phyloP scores from a whole-genome alignment of 2,113 vertebrate genomes.

The Colius striatus region DNA sequence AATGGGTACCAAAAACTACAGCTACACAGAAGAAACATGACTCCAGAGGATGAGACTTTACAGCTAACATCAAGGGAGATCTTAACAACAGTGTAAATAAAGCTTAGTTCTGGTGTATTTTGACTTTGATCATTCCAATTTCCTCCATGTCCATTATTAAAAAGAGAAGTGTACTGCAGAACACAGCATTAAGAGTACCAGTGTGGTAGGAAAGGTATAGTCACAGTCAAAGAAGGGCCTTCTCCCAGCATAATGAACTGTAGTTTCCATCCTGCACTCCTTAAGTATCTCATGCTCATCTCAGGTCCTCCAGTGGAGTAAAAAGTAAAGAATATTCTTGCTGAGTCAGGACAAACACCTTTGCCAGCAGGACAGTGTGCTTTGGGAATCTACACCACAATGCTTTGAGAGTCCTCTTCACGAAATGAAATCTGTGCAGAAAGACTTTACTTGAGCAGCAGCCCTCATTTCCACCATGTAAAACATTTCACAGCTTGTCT shows the following conservation, averaged over 20 bases:
- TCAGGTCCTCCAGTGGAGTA: neutral
- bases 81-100: neutral
- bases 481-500: conserved; percentile 89
- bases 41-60: neutral
- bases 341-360: neutral
- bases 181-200: neutral
- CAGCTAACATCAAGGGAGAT: neutral
- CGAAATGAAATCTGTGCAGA: conserved; percentile 24
- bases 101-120: neutral
- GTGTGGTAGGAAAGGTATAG: neutral
- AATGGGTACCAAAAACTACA: neutral
- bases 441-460: conserved; percentile 45
- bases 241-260: neutral
- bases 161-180: neutral
- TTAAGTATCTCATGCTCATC: neutral
- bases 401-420: neutral
- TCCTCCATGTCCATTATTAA: neutral
- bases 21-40: neutral
- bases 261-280: neutral
- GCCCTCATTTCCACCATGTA: conserved; percentile 64
- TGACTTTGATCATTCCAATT: neutral
- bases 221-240: neutral
- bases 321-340: neutral
- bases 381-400: neutral
- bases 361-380: neutral